Conservation (phyloP, 1,140 invertebrate species). For the Caenorhabditis inopinata region DNA sequence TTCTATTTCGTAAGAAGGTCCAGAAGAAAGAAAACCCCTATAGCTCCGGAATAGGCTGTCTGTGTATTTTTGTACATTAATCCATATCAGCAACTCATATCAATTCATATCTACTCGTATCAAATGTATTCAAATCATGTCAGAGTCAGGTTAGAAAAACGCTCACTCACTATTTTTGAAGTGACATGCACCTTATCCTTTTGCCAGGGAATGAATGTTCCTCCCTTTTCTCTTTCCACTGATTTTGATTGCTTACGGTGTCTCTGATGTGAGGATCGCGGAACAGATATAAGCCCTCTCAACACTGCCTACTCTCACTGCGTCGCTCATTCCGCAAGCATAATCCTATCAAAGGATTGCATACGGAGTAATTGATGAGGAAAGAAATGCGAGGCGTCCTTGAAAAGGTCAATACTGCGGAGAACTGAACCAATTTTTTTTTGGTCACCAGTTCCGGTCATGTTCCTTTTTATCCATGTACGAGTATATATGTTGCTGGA, state of each 20-base stretch:
- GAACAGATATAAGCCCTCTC: too few relatives aligned
- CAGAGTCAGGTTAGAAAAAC: conserved; percentile 16
- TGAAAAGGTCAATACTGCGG: too few relatives aligned
- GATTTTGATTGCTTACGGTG: not conserved
- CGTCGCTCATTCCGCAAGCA: not conserved
- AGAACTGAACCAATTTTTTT: not conserved
- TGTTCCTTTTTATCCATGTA: not conserved
- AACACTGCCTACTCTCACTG: not conserved
- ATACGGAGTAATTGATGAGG: not conserved
- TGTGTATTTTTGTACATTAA: conserved; percentile 20
- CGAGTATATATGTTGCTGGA: too few relatives aligned
- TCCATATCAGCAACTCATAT: not conserved
- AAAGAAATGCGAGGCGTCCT: not conserved
- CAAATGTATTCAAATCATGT: too few relatives aligned
- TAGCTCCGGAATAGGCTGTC: not conserved
- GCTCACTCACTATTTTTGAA: not conserved
- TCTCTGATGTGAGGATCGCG: not conserved
- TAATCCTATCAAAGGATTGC: conserved; percentile 13
- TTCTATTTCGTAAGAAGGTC: conserved; percentile 3
- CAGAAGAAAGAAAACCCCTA: not conserved
- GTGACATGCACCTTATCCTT: not conserved
- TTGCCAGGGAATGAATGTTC: not conserved
- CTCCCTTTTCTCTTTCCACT: not conserved
- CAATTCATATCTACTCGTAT: too few relatives aligned
- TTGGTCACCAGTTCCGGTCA: not conserved